These are phyloP conservation scores for Cremastinae sp. DNA, from an alignment of 2,888 invertebrate genomes.

Conservation along the genomic window DNA sequence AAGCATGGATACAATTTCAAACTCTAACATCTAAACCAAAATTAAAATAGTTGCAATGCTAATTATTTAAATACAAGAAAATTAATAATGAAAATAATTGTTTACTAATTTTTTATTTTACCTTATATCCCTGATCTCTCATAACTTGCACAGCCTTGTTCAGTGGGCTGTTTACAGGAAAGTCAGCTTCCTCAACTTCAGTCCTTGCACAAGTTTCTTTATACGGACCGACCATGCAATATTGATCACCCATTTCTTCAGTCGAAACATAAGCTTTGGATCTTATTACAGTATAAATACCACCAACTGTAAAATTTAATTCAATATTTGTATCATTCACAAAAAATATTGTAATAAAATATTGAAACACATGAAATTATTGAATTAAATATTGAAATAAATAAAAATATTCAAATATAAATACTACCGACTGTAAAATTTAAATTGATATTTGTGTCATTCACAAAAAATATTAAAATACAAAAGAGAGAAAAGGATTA, in stretches of 20 bases:
- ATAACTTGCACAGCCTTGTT: conserved; percentile 89
- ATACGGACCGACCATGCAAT: conserved; percentile 96
- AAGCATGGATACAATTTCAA: too few species aligned
- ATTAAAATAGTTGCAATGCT: too few species aligned
- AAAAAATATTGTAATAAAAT: background rate
- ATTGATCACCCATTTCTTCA: conserved; percentile 99
- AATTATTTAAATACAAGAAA: too few species aligned
- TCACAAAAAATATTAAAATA: background rate
- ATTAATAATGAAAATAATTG: background rate
- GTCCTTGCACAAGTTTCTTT: conserved; percentile 96
- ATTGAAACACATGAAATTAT: too few species aligned
- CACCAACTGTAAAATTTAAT: conserved; percentile 89
- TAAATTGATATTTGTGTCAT: background rate
- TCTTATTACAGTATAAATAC: conserved; percentile 99
- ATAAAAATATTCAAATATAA: conserved; percentile 93
- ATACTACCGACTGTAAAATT: conserved; percentile 95
- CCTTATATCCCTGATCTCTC: conserved; percentile 93
- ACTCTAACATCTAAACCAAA: too few species aligned
- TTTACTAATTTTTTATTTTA: conserved; percentile 74
- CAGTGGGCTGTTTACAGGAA: conserved; percentile 88
- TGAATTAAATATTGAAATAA: background rate
- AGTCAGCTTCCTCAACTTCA: conserved; percentile 96
- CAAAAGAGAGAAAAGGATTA: background rate
- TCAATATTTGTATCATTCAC: background rate
- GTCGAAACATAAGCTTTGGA: conserved; percentile 98